Evolutionary conservation across 2,888 invertebrate genomes (phyloP), one percentile per base, ranked within the genome.

Genomic region (Cephus pulcher): DNA sequence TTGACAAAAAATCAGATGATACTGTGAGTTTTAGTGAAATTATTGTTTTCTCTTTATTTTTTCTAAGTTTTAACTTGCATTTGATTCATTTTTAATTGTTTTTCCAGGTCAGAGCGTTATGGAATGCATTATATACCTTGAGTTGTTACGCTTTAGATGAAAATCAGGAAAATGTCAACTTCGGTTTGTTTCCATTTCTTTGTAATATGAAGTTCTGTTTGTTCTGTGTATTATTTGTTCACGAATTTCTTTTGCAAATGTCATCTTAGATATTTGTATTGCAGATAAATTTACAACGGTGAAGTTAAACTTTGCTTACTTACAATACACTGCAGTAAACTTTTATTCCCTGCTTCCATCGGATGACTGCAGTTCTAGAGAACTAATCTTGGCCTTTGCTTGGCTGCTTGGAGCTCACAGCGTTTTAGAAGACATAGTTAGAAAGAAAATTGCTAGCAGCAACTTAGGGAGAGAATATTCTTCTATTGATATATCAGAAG

Each of bases 321-420:
- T 91, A 71, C 87, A 90, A 74, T 92, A 92, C 77, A 85, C 88
- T 33, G 84, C 79, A 23, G 75, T 89, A n/a, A 86, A 91, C n/a
- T 91, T 92, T 81, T 92, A 91, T 81, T 82, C 86, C 4, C 82
- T 90, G 11, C 84, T 88, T 23, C 78, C 78, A 78, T 83, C 82
- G 80, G 83, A 84, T 75, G 82, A 71, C 73, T 80, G 73, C 71
- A 83, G 86, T 56, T 90, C 85, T 79, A 86, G 90, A 80, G 88
- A 89, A 80, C 84, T 92, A 71, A 84, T 92, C 74, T 77, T 92
- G 73, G 91, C 92, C 12, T 82, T 92, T 34, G 86, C 88, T 32
- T 92, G 91, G 90, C 77, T 92, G 23, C 77, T 92, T 34, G 86
- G 88, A 73, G 87, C 84, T 1, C 85, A 90, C 74, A 81, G 89